Conservation (phyloP, 2,797 vertebrate species). For the Hoplostethus atlanticus region DNA sequence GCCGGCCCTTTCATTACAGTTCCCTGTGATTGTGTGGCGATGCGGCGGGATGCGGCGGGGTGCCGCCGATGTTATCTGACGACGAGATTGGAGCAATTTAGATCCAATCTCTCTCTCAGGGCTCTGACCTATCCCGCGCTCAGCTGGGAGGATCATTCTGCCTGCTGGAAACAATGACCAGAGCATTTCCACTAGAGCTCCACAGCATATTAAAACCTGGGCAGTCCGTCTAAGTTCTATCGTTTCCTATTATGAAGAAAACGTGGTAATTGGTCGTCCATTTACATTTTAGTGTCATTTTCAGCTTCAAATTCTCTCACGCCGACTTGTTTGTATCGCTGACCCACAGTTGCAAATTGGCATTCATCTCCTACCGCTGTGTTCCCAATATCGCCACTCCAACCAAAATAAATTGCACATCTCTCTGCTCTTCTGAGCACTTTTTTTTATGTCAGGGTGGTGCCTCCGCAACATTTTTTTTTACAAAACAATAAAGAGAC, state of each 20-base stretch:
- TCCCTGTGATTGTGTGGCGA: slow-evolving; percentile 55
- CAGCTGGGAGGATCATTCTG: slow-evolving; percentile 50
- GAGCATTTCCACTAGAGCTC: slow-evolving; percentile 38
- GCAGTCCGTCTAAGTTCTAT: background rate
- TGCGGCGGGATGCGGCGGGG: slow-evolving; percentile 34
- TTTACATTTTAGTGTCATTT: background rate
- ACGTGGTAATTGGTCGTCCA: background rate
- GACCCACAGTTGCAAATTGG: background rate
- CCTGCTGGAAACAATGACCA: slow-evolving; percentile 50
- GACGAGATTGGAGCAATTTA: slow-evolving; percentile 75
- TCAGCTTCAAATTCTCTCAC: background rate
- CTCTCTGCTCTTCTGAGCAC: background rate
- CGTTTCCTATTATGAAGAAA: background rate
- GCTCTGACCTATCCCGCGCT: slow-evolving; percentile 60
- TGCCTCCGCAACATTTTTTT: background rate
- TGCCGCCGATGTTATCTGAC: slow-evolving; percentile 57
- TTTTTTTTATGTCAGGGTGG: background rate
- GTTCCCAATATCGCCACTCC: background rate
- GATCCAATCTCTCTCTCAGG: slow-evolving; percentile 70
- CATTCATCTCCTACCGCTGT: slow-evolving; percentile 9
- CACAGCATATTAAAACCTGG: background rate
- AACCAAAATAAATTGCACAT: background rate
- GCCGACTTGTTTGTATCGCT: background rate
- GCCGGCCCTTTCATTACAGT: slow-evolving; percentile 60
- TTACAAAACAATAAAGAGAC: background rate